phyloP scores from a whole-genome alignment of 1,140 invertebrate genomes.

The Oncopeltus fasciatus region DNA sequence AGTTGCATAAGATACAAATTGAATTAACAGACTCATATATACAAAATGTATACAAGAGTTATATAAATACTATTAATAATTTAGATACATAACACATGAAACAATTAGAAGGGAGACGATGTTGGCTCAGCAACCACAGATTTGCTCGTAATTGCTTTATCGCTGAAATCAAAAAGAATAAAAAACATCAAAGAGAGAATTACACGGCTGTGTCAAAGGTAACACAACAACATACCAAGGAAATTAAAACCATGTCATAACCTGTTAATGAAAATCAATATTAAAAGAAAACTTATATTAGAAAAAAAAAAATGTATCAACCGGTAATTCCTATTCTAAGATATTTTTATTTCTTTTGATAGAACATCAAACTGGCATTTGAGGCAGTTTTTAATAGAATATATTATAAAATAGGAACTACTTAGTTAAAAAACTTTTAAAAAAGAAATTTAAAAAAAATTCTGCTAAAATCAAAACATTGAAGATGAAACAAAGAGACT shows the following conservation, averaged over 20 bases:
- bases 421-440: no score
- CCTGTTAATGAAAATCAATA: neutral
- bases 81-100: neutral
- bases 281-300: neutral
- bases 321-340: neutral
- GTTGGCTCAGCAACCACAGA: neutral
- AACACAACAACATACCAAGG: neutral
- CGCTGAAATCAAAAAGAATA: neutral
- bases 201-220: neutral
- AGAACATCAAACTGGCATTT: no score
- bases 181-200: slow-evolving; percentile 5
- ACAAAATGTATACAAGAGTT: no score
- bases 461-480: no score
- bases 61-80: no score
- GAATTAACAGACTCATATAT: no score
- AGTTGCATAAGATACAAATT: no score
- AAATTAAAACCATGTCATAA: neutral
- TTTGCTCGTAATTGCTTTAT: neutral
- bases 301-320: neutral
- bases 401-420: no score
- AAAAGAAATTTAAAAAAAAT: no score
- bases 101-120: neutral
- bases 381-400: no score
- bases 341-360: neutral
- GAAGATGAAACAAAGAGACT: no score